Conservation (phyloP, 1,140 invertebrate genomes). For the Drosophila insularis region DNA sequence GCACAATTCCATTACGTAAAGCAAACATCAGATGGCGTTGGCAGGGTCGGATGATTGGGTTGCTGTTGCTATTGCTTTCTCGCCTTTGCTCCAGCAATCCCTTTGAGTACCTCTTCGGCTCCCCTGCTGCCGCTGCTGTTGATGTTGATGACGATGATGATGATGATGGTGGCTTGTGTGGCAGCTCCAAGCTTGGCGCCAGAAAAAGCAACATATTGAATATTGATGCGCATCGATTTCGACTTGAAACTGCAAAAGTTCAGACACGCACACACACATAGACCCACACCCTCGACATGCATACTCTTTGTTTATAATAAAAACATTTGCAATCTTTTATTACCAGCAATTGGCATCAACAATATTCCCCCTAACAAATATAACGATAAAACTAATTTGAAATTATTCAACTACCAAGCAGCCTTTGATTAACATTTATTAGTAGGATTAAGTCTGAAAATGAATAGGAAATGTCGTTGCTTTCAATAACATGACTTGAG, state of each 20-base stretch:
- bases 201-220: slow-evolving; percentile 77
- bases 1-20: slow-evolving; percentile 79
- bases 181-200: slow-evolving; percentile 38
- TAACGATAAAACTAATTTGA: not conserved
- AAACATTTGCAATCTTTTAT: slow-evolving; percentile 73
- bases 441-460: too few relatives aligned
- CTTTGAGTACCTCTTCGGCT: not conserved
- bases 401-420: not conserved
- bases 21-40: slow-evolving; percentile 75
- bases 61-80: slow-evolving; percentile 20
- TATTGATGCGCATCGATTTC: slow-evolving; percentile 78
- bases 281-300: slow-evolving; percentile 9
- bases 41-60: slow-evolving; percentile 67
- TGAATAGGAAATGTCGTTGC: too few relatives aligned
- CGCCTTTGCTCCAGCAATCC: slow-evolving; percentile 22
- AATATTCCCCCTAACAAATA: slow-evolving; percentile 36
- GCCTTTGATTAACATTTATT: not conserved
- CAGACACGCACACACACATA: slow-evolving; percentile 29
- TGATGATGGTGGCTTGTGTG: slow-evolving; percentile 24
- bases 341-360: slow-evolving; percentile 37
- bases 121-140: not conserved
- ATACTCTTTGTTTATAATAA: slow-evolving; percentile 71
- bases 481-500: too few relatives aligned
- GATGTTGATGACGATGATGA: not conserved
- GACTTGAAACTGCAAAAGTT: slow-evolving; percentile 71